Evolutionary conservation across 2,113 vertebrate genomes (phyloP), one percentile per base, ranked within the genome.

Genomic region (Melanerpes aurifrons): DNA sequence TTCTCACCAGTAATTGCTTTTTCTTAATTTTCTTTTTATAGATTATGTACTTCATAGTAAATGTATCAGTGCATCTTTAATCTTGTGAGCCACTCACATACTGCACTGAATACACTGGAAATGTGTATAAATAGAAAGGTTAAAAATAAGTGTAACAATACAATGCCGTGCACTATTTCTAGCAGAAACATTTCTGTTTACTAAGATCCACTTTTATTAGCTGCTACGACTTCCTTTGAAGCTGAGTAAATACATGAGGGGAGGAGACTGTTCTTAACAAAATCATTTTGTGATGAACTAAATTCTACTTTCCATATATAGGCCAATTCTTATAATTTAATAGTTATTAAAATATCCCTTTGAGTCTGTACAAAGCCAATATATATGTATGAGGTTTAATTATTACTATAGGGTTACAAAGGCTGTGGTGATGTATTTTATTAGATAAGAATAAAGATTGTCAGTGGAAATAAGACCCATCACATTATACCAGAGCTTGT

Each of bases 391-490:
- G 86, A 83, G 76, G 63, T 91, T 97, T 96, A 97, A 97, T 97
- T 97, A 94, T 93, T 80, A 28, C 48, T 50, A 68, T 50, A 57
- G 18, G 81, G 14, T 93, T 95, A 69, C 75, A 64, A 86, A 97
- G 67, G 43, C 92, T 64, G 17, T 37, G 82, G 73, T 2, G 0
- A 24, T 47, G n/a, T 91, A 24, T 83, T 96, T 92, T 96, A 92
- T 95, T 96, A 97, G 95, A 69, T 87, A 93, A 94, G 92, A 97
- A 96, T 96, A 94, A 96, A 90, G 77, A 92, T 56, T 95, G 94
- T 93, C 95, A 91, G 89, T 94, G 74, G 94, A 96, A 97, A 97
- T 96, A 90, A 96, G 97, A 82, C 90, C 93, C 96, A 82, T 93
- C 95, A 64, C 92, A 91, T 97, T 97, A 96, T 93, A 89, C 87